These are phyloP conservation scores for Battus philenor DNA, from an alignment of 1,140 invertebrate species.

Conservation along the genomic window DNA sequence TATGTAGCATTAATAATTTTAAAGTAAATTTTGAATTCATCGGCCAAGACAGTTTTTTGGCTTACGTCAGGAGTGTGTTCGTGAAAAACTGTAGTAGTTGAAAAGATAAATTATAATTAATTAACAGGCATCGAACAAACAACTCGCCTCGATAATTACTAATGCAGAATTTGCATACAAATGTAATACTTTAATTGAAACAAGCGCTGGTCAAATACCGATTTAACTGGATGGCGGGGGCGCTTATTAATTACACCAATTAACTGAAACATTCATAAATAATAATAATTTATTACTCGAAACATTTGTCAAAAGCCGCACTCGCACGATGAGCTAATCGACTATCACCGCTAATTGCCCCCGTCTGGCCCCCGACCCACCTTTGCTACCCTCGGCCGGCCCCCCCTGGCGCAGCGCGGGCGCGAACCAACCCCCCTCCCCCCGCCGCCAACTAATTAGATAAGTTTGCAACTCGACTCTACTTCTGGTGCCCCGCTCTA, in stretches of 20 bases:
- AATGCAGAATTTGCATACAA: slow-evolving; percentile 9
- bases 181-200: slow-evolving; percentile 24
- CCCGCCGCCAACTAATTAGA: slow-evolving; percentile 68
- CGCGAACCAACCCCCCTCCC: slow-evolving; percentile 23
- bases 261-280: slow-evolving; percentile 65
- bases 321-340: slow-evolving; percentile 74
- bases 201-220: slow-evolving; percentile 36
- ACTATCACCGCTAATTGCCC: slow-evolving; percentile 75
- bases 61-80: no score
- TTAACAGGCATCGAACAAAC: no score
- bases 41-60: no score
- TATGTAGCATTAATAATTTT: no score
- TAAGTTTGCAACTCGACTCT: slow-evolving; percentile 74
- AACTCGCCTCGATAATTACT: no score
- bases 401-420: slow-evolving; percentile 13
- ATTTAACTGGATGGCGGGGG: slow-evolving; percentile 39
- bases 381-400: neutral
- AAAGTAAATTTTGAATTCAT: no score
- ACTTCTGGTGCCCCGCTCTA: slow-evolving; percentile 65
- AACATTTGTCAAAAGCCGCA: slow-evolving; percentile 74
- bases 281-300: slow-evolving; percentile 67
- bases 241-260: slow-evolving; percentile 59
- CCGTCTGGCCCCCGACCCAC: slow-evolving; percentile 17
- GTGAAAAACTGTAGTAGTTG: no score
- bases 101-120: no score